Evolutionary conservation across 2,113 vertebrate genomes (phyloP), one percentile per base, ranked within the genome.

Genomic region (Oophaga pumilio): DNA sequence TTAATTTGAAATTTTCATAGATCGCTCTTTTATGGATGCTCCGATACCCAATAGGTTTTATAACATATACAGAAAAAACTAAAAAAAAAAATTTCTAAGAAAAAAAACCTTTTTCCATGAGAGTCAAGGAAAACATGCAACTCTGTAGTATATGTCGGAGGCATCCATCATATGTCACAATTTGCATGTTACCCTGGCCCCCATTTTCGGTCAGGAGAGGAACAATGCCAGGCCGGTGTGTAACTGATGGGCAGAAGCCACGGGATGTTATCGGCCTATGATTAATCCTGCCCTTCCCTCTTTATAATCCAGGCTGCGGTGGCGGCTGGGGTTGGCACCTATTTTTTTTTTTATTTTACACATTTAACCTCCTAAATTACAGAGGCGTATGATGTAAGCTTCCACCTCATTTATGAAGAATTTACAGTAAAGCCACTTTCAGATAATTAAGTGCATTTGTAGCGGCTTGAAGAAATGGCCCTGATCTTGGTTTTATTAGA

Each of bases 401-500:
- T 94, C 91, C 90, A 85, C 90, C 92, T 93, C 91, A 87, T 91
- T 88, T 86, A 28, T 84, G 82, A 68, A 85, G 91, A 90, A 90
- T 93, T 93, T 92, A 90, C 64, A 92, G 91, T 91, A 90, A 91
- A 90, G 73, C 90, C 89, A 90, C 85, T 91, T 91, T 90, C 85
- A 91, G 92, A 93, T 92, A 43, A 92, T 93, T 94, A 91, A 77
- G 52, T 91, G 91, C 92, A 92, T 93, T 94, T 94, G 93, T 92
- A 93, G 91, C 91, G 89, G 88, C 91, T 92, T 92, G 92, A 89
- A 90, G 94, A 91, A 90, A 91, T 88, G 91, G 91, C 91, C 91
- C 92, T 92, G 90, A 93, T 94, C 90, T 95, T 93, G 91, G 93
- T 94, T 95, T 93, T 93, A 94, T 93, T 93, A 91, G 90, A 92